A percentile compares a stretch with the other conserved stretches of the same genome.
phyloP scores from a whole-genome alignment of 2,888 invertebrate species.

The Rugalucina vietnamica region DNA sequence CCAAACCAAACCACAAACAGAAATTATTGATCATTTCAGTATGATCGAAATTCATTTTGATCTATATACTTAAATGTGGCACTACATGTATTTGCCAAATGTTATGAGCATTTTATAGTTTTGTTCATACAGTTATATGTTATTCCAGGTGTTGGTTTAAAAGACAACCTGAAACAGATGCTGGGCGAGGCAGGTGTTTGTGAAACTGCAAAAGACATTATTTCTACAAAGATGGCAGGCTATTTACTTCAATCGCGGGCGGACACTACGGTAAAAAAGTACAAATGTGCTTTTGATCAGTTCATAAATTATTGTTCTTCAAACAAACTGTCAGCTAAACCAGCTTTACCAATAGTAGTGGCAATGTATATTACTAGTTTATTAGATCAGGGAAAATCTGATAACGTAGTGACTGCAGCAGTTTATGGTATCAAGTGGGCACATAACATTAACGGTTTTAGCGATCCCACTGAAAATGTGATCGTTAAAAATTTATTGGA shows the following conservation, averaged over 20 bases:
- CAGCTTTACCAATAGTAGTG: slow-evolving; percentile 11
- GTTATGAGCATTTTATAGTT: too few relatives aligned
- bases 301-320: background rate
- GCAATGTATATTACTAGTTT: slow-evolving; percentile 16
- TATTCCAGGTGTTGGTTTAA: slow-evolving; percentile 29
- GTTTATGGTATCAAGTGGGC: slow-evolving; percentile 36
- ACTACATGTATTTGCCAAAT: too few relatives aligned
- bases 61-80: too few relatives aligned
- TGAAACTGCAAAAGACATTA: background rate
- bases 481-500: slow-evolving; percentile 27
- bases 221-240: background rate
- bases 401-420: slow-evolving; percentile 4
- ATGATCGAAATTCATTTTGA: too few relatives aligned
- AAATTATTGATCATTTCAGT: too few relatives aligned
- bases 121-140: background rate
- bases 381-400: background rate
- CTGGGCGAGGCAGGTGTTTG: background rate
- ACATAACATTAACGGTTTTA: slow-evolving; percentile 31
- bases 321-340: background rate
- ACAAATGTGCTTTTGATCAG: background rate
- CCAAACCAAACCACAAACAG: too few relatives aligned
- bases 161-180: background rate
- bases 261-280: slow-evolving; percentile 12
- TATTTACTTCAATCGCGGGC: background rate
- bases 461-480: slow-evolving; percentile 24